Conservation (phyloP, 37 sponge, comb jelly and placozoan species). For the Hexactinellida sp. region DNA sequence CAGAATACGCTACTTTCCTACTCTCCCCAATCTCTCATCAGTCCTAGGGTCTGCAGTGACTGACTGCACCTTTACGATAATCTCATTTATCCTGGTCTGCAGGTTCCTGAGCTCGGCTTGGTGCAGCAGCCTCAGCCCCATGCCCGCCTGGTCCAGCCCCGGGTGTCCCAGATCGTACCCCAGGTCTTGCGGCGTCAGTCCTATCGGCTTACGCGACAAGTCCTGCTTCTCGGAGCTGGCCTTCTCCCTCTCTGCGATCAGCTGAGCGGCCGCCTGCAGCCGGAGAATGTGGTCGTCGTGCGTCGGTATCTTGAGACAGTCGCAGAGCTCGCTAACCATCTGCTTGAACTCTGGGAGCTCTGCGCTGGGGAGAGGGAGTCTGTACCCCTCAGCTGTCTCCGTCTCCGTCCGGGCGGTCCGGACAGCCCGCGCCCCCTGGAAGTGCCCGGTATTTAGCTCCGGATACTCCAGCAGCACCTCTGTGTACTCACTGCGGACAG, state of each 20-base stretch:
- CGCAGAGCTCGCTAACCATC: constrained; percentile 19
- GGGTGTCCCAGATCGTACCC: constrained; percentile 72
- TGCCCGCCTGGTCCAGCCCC: constrained; percentile 68
- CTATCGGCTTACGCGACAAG: constrained; percentile 13
- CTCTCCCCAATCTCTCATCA: constrained; percentile 67
- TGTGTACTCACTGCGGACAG: constrained; percentile 63
- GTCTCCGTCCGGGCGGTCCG: neutral
- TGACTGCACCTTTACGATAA: constrained; percentile 74
- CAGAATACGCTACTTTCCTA: constrained; percentile 68
- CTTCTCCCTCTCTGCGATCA: neutral
- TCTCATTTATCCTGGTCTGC: constrained; percentile 79
- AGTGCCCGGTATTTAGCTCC: constrained; percentile 12
- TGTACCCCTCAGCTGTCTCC: neutral
- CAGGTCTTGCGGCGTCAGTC: constrained; percentile 57
- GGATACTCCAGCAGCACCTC: constrained; percentile 24
- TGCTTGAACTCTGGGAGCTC: constrained; percentile 30
- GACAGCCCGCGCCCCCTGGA: neutral
- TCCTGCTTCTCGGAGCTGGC: neutral
- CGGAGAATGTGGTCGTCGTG: neutral
- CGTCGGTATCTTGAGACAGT: constrained; percentile 22
- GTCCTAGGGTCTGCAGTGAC: constrained; percentile 94
- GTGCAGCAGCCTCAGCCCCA: constrained; percentile 75
- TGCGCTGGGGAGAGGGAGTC: constrained; percentile 17
- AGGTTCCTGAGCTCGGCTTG: constrained; percentile 61
- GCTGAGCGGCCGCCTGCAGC: neutral